Evolutionary conservation across 2,888 invertebrate genomes (phyloP).

Genomic region (Bellardia pandia): DNA sequence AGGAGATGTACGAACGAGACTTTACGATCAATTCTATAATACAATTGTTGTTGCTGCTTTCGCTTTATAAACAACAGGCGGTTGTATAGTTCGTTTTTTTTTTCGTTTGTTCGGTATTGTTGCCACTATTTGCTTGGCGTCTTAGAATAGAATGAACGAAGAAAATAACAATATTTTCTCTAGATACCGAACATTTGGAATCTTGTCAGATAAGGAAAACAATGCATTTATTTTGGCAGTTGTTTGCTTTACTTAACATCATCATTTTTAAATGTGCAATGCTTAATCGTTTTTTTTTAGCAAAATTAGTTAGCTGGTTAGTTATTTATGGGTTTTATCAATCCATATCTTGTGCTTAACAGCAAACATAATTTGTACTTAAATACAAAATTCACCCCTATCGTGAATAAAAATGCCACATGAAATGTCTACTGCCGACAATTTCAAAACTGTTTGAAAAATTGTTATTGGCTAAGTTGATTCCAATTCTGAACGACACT

Average conservation of each 20-base stretch:
- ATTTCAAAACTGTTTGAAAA: too few relatives aligned
- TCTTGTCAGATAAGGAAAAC: slow-evolving; percentile 34
- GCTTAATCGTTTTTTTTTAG: neutral
- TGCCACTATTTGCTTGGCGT: slow-evolving; percentile 42
- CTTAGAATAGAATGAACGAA: slow-evolving; percentile 64
- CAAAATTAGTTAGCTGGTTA: too few relatives aligned
- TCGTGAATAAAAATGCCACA: too few relatives aligned
- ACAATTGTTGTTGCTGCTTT: slow-evolving; percentile 21
- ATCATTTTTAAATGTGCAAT: too few relatives aligned
- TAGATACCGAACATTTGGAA: slow-evolving; percentile 28
- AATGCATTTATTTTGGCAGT: neutral
- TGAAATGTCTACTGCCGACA: too few relatives aligned
- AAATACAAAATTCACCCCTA: too few relatives aligned
- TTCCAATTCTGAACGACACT: too few relatives aligned
- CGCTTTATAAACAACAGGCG: slow-evolving; percentile 65
- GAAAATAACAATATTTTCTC: slow-evolving; percentile 48
- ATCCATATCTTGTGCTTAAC: too few relatives aligned
- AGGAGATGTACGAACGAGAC: slow-evolving; percentile 15
- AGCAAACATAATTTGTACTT: too few relatives aligned
- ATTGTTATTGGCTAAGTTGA: too few relatives aligned
- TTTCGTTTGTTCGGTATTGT: slow-evolving; percentile 18
- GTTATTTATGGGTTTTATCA: too few relatives aligned
- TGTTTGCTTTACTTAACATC: too few relatives aligned
- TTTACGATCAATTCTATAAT: slow-evolving; percentile 61
- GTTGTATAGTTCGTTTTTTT: slow-evolving; percentile 47